Evolutionary conservation across 2,888 invertebrate species (phyloP), one percentile per base, ranked within the genome.

Genomic region (Gnatocerus cornutus): DNA sequence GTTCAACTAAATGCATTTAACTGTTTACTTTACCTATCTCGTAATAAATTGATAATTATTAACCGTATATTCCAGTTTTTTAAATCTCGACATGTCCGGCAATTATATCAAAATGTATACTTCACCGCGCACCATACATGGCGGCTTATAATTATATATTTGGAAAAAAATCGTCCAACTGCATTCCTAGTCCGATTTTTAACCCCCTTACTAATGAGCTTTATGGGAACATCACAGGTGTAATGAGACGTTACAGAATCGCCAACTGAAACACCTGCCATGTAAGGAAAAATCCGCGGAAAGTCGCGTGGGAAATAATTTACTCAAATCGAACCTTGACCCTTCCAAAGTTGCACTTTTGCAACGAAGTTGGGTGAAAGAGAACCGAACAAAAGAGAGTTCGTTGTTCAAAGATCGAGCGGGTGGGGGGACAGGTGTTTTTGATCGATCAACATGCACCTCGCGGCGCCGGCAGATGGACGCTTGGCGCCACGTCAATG

Each of bases 381-480:
- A 37, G n/a, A n/a, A 37, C 1, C 9, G 37, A 37, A 37, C 37
- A 37, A 10, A 50, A 29, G 30, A 14, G 30, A 41, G 41, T 56
- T 43, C 43, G 56, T 56, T 41, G 37, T 53, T 39, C 41, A 16
- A 53, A 59, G 66, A 43, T 30, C 63, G 62, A 33, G 52, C 14
- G 50, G 56, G 73, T 53, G 70, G 45, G 75, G 74, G 75, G 77
- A 69, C 79, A 79, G 79, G 79, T 80, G 78, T 79, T 74, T 68
- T 76, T 81, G 81, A 83, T 83, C 83, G 83, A 83, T 83, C 80
- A 79, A 77, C 79, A 78, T 80, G 80, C 82, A 80, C 79, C 80
- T 80, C 76, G 76, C 79, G 81, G 80, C 82, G 82, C 78, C 81
- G 82, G 79, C 80, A 80, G 80, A 83, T 81, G 81, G 82, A 80